Evolutionary conservation across 2,113 vertebrate genomes (phyloP), one percentile per base, ranked within the genome.

Genomic region (Carassius auratus): DNA sequence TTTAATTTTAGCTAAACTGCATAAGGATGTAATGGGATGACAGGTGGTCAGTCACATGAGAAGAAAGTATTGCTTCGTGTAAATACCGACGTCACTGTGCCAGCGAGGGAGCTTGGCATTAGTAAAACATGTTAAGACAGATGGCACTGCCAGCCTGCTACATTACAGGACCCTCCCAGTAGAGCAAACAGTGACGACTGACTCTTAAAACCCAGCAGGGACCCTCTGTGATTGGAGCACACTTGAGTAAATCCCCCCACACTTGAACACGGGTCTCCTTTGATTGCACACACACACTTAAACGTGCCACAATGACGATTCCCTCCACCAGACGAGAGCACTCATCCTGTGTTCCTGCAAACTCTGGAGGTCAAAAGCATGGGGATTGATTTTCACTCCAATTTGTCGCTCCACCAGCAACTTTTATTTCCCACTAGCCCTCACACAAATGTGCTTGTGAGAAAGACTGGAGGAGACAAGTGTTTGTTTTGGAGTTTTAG

Each of bases 71-170:
- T 81, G 45, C 62, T 83, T n/a, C 23, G 62, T 1, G 79, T 75
- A 14, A 42, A 52, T 75, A 23, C n/a, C 4, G 55, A 81, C 68
- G 79, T 86, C 85, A 82, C n/a, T 38, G 38, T 30, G 1, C 59
- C 71, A 73, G 19, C 33, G 15, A 17, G 30, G 30, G 19, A 50
- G 55, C 38, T 61, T 42, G 38, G 23, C 66, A 50, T 73, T 75
- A 73, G 77, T 86, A 62, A 75, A 81, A 30, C 30, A 57, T 71
- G 79, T 82, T 26, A 76, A 66, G 85, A 82, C 85, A 86, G 85
- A 86, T 86, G 85, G 85, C 69, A 82, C 8, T 52, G 64, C 79
- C 71, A 82, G 71, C 45, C 33, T 81, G 78, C 15, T 19, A 17
- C 79, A 45, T 71, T 64, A 62, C 76, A 33, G 85, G 78, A 68